phyloP scores from a whole-genome alignment of 1,140 invertebrate genomes.

The Macrobrachium nipponense region DNA sequence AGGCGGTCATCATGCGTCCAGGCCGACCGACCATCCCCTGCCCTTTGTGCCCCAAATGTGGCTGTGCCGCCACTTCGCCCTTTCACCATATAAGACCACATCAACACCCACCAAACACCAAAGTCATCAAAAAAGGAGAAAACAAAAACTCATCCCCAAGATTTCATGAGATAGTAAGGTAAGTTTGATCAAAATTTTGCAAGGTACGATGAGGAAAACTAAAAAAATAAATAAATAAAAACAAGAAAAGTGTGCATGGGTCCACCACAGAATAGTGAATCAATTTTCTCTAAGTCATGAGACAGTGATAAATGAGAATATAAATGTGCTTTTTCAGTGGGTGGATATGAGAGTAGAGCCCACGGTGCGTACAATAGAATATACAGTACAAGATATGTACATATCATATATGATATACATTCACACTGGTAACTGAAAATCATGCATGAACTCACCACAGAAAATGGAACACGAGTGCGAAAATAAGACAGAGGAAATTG shows the following conservation, averaged over 20 bases:
- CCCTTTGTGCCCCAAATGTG: no score
- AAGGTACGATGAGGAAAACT: slow-evolving; percentile 43
- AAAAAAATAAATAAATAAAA: slow-evolving; percentile 35
- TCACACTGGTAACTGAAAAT: slow-evolving; percentile 21
- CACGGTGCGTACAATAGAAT: slow-evolving; percentile 40
- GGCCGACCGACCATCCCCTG: neutral
- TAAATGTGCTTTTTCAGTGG: slow-evolving; percentile 28
- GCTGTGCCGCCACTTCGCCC: slow-evolving; percentile 37
- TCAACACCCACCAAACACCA: slow-evolving; percentile 49
- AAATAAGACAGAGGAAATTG: slow-evolving; percentile 1
- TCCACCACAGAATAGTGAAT: slow-evolving; percentile 38
- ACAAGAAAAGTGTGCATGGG: slow-evolving; percentile 52
- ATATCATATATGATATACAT: neutral
- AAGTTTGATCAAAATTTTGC: no score
- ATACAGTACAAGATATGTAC: neutral
- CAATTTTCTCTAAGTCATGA: slow-evolving; percentile 36
- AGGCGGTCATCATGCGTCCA: slow-evolving; percentile 35
- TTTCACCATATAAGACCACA: slow-evolving; percentile 31
- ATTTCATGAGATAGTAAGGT: no score
- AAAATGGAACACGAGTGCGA: slow-evolving; percentile 50
- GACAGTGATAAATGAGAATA: slow-evolving; percentile 38
- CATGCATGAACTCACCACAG: slow-evolving; percentile 59
- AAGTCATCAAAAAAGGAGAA: slow-evolving; percentile 38
- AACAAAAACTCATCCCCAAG: slow-evolving; percentile 31
- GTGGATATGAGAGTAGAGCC: slow-evolving; percentile 35